Evolutionary conservation across 2,888 invertebrate species (phyloP), one percentile per base, ranked within the genome.

Genomic region (Toxonevra muliebris): DNA sequence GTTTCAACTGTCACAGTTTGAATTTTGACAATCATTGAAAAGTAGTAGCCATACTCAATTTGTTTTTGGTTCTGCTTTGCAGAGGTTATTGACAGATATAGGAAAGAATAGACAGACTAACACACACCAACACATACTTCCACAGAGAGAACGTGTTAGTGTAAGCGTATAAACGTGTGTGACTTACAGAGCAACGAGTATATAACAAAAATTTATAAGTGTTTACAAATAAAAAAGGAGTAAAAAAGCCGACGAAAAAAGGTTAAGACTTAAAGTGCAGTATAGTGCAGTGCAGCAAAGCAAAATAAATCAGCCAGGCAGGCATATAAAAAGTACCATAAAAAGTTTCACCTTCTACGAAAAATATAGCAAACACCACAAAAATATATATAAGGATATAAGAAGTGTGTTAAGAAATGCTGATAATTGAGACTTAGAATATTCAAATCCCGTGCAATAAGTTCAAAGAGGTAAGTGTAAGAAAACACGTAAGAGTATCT

Each of bases 11-110:
- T 68, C 68, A 67, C 15, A 64, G 17, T 13, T 17, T 41, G 61
- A 41, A 43, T 7, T 68, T 68, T 68, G 68, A 68, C 68, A 61
- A 20, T 61, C 19, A 11, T 42, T 30, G 30, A 30, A 30, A 30
- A 30, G 7, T 30, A 30, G 30, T 30, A 30, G 30, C 30, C 30
- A 15, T 5, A 15, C 30, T 55, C 40, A 30, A n/a, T 15, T 48
- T 48, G 8, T 48, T n/a, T 15, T 15, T 42, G 8, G 40, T 53
- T 43, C 17, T n/a, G 19, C 17, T 65, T 65, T 65, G 66, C 69
- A 73, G 61, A 71, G 70, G 72, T 72, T 72, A 72, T 72, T 72
- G 72, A 70, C 72, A 70, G 71, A 72, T 60, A 15, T 17, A n/a
- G 40, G 30, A n/a, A 48, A 1, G 17, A 13, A 30, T 7, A 7